A percentile compares a stretch with the other conserved stretches of the same genome.
These are phyloP conservation scores for Saccostrea echinata DNA, from an alignment of 1,140 invertebrate species.

Conservation along the genomic window DNA sequence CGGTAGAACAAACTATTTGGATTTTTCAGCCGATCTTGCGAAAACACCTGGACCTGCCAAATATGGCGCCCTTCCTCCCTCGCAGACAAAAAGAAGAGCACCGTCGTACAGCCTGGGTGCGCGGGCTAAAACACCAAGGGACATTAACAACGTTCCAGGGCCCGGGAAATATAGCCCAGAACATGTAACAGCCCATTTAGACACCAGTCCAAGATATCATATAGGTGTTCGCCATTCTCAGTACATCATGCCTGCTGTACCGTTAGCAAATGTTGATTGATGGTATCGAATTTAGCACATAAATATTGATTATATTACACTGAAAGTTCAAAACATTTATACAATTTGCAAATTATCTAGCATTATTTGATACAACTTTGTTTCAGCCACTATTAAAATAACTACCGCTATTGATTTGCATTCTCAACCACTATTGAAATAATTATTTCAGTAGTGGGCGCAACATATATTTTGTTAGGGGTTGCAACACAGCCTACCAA, in stretches of 20 bases:
- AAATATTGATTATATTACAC: not conserved
- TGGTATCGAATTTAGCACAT: not conserved
- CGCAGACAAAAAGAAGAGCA: constrained; percentile 47
- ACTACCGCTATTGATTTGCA: too few species aligned
- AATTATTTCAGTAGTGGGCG: too few species aligned
- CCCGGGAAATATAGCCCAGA: constrained; percentile 65
- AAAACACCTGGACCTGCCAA: constrained; percentile 68
- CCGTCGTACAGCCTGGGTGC: constrained; percentile 60
- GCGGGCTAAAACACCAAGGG: constrained; percentile 51
- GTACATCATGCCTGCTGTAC: constrained; percentile 64
- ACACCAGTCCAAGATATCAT: constrained; percentile 63
- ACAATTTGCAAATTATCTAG: not conserved
- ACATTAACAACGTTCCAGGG: constrained; percentile 65
- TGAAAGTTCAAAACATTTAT: not conserved
- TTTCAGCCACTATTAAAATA: too few species aligned
- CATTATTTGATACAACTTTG: not conserved
- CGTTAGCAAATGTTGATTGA: constrained; percentile 58
- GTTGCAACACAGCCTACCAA: too few species aligned
- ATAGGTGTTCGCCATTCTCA: constrained; percentile 69
- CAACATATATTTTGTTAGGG: too few species aligned
- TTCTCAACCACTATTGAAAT: too few species aligned
- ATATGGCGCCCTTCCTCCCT: constrained; percentile 55
- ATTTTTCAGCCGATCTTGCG: constrained; percentile 66
- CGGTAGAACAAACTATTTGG: constrained; percentile 51
- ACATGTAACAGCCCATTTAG: constrained; percentile 50